These are phyloP conservation scores for Lordiphosa mommai DNA, from an alignment of 1,140 invertebrate species.

Conservation along the genomic window DNA sequence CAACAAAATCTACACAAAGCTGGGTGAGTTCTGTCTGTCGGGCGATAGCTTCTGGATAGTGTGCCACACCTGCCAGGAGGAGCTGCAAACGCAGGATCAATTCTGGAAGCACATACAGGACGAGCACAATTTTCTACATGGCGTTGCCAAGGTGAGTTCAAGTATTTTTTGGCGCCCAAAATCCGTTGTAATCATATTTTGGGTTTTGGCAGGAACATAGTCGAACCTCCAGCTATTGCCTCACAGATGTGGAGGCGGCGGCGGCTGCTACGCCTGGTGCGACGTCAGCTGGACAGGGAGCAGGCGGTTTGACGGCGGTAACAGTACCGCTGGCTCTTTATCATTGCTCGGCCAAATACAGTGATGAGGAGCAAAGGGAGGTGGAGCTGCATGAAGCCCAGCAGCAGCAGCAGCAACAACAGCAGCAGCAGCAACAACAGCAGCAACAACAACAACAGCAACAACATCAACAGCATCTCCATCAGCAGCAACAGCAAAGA, in stretches of 20 bases:
- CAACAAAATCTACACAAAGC: slow-evolving; percentile 75
- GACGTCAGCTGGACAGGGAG: slow-evolving; percentile 12
- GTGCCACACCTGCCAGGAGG: slow-evolving; percentile 74
- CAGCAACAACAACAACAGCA: slow-evolving; percentile 29
- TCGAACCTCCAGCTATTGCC: slow-evolving; percentile 56
- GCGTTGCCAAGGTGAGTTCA: slow-evolving; percentile 46
- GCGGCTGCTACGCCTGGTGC: slow-evolving; percentile 24
- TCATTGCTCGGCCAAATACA: slow-evolving; percentile 59
- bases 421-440: slow-evolving; percentile 23
- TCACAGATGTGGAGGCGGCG: slow-evolving; percentile 60
- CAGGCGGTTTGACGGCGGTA: slow-evolving; percentile 38
- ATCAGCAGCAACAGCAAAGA: slow-evolving; percentile 39
- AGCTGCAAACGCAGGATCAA: slow-evolving; percentile 72
- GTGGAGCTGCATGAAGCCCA: slow-evolving; percentile 48
- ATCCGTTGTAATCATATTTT: slow-evolving; percentile 3
- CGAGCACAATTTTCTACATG: slow-evolving; percentile 75
- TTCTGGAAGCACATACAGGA: slow-evolving; percentile 79
- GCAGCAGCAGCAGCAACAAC: slow-evolving; percentile 33
- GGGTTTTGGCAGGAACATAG: slow-evolving; percentile 47
- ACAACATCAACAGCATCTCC: slow-evolving; percentile 29
- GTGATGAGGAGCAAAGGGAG: slow-evolving; percentile 55
- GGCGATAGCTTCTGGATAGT: slow-evolving; percentile 76
- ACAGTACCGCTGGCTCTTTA: slow-evolving; percentile 54
- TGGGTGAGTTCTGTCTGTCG: slow-evolving; percentile 71
- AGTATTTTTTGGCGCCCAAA: slow-evolving; percentile 38